Evolutionary conservation across 92 coral and sea anemone genomes (phyloP).

Genomic region (Hydrozoanthus gracilis): DNA sequence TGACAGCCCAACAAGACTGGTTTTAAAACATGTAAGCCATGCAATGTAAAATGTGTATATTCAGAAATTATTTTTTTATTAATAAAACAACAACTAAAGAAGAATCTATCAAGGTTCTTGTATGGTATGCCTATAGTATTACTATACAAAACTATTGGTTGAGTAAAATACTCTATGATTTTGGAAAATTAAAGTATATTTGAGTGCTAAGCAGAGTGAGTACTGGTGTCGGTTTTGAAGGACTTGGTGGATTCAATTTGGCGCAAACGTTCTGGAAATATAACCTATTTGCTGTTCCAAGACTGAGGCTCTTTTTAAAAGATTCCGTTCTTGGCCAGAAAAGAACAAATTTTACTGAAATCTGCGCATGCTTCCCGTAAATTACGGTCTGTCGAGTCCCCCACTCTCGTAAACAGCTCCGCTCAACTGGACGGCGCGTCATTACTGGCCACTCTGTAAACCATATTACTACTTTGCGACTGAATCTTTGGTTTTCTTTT

Average conservation of each 20-base stretch:
- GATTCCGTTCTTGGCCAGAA: constrained; percentile 11
- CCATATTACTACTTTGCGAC: no score
- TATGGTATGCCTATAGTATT: no score
- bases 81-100: no score
- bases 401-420: constrained; percentile 14
- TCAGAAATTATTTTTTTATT: no score
- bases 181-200: background rate
- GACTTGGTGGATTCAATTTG: background rate
- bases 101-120: no score
- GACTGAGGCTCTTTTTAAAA: constrained; percentile 4
- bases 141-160: no score
- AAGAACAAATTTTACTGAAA: background rate
- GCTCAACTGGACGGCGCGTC: constrained; percentile 8
- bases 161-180: no score
- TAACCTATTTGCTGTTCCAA: background rate
- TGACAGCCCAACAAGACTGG: no score
- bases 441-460: background rate
- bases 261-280: constrained; percentile 7
- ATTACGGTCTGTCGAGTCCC: background rate
- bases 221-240: constrained; percentile 12
- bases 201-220: background rate
- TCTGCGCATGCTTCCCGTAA: background rate
- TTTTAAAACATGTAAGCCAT: no score
- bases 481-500: no score
- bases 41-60: no score